Evolutionary conservation across 2,888 invertebrate species (phyloP).

Genomic region (Sisyra nigra): DNA sequence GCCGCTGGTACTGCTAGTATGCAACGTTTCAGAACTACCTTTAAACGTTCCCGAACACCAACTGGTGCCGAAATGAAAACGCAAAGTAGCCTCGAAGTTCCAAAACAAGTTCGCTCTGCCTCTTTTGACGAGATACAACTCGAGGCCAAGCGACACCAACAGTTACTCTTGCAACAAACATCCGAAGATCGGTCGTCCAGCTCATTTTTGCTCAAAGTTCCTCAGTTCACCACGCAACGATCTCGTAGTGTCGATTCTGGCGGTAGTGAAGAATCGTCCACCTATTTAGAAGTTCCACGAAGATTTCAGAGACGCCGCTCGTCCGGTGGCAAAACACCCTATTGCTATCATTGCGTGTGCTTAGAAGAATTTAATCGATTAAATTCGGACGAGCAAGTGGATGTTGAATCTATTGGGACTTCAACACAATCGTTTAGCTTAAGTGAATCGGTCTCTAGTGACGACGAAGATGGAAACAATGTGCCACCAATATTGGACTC

Average conservation of each 20-base stretch:
- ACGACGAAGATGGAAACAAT: slow-evolving; percentile 21
- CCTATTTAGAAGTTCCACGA: slow-evolving; percentile 30
- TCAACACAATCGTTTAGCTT: slow-evolving; percentile 27
- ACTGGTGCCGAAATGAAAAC: slow-evolving; percentile 85
- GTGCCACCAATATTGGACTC: slow-evolving; percentile 14
- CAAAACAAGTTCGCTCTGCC: slow-evolving; percentile 77
- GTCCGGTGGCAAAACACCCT: slow-evolving; percentile 46
- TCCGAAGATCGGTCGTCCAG: slow-evolving; percentile 16
- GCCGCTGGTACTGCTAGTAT: slow-evolving; percentile 37
- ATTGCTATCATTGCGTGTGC: slow-evolving; percentile 63
- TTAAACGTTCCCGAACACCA: slow-evolving; percentile 75
- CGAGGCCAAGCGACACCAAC: slow-evolving; percentile 48
- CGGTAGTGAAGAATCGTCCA: slow-evolving; percentile 50
- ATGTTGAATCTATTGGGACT: slow-evolving; percentile 1
- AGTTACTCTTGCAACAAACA: slow-evolving; percentile 14
- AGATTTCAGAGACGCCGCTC: slow-evolving; percentile 46
- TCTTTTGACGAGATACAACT: slow-evolving; percentile 82
- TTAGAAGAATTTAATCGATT: slow-evolving; percentile 55
- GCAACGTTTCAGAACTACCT: slow-evolving; percentile 71
- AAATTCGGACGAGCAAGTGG: slow-evolving; percentile 26
- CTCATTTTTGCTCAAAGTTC: slow-evolving; percentile 24
- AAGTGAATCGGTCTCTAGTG: slow-evolving; percentile 30
- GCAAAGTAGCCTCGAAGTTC: slow-evolving; percentile 80
- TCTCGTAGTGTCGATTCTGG: slow-evolving; percentile 71
- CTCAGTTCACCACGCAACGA: slow-evolving; percentile 47